These are phyloP conservation scores for Drosophila formosana DNA, from an alignment of 2,888 invertebrate species.

Conservation along the genomic window DNA sequence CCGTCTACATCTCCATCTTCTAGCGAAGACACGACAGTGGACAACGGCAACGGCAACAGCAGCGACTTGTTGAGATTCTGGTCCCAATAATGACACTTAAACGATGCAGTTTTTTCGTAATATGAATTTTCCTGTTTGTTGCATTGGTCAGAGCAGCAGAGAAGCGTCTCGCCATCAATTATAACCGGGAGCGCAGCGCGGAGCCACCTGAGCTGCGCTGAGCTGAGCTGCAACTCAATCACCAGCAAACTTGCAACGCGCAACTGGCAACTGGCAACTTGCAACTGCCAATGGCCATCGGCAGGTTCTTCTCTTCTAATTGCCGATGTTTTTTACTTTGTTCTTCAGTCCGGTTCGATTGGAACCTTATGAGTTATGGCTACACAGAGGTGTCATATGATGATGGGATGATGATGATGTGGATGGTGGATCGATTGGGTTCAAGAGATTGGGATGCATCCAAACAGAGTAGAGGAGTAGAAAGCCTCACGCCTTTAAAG, in stretches of 20 bases:
- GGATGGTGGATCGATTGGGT: conserved; percentile 28
- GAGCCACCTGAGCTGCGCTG: conserved; percentile 7
- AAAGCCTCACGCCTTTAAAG: conserved; percentile 58
- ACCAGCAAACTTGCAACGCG: conserved; percentile 43
- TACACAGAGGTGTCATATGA: conserved; percentile 40
- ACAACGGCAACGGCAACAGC: conserved; percentile 39
- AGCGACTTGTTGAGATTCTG: conserved; percentile 75
- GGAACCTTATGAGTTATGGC: conserved; percentile 61
- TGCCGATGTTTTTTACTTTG: conserved; percentile 63
- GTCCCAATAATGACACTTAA: conserved; percentile 79
- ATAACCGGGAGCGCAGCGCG: conserved; percentile 45
- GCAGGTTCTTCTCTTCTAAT: conserved; percentile 72
- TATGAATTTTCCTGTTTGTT: conserved; percentile 78
- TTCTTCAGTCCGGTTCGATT: conserved; percentile 34
- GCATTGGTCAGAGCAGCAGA: conserved; percentile 30
- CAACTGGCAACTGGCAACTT: conserved; percentile 5
- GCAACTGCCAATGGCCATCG: conserved; percentile 56
- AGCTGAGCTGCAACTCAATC: conserved; percentile 74
- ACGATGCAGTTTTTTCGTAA: conserved; percentile 79
- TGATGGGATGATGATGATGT: conserved; percentile 22
- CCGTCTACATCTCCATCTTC: conserved; percentile 17
- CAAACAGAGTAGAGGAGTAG: conserved; percentile 43
- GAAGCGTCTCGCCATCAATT: conserved; percentile 67
- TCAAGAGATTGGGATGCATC: conserved; percentile 18
- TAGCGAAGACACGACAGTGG: conserved; percentile 38